Evolutionary conservation across 2,888 invertebrate species (phyloP).

Genomic region (Nephrocerus scutellatus): DNA sequence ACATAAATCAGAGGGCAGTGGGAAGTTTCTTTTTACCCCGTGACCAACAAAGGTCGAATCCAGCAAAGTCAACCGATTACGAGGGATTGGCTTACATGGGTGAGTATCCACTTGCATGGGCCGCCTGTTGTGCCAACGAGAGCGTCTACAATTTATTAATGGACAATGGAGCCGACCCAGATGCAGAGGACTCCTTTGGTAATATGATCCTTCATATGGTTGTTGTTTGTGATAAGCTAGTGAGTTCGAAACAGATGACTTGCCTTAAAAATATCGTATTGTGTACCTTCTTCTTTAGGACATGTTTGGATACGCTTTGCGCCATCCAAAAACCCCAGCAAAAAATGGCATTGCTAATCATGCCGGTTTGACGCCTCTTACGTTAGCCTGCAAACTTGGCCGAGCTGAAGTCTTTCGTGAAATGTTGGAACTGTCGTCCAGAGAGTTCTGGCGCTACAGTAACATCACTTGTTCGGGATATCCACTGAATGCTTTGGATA

Average conservation of each 20-base stretch:
- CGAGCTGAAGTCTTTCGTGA: constrained; percentile 94
- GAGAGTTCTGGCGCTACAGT: constrained; percentile 98
- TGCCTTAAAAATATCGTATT: background rate
- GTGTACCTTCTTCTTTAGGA: constrained; percentile 55
- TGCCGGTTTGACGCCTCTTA: constrained; percentile 88
- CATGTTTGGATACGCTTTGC: constrained; percentile 96
- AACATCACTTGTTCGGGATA: constrained; percentile 98
- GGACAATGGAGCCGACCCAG: constrained; percentile 89
- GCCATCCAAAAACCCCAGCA: constrained; percentile 89
- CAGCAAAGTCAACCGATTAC: constrained; percentile 80
- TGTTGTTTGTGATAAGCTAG: constrained; percentile 94
- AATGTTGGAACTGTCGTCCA: constrained; percentile 90
- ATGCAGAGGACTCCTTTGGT: constrained; percentile 92
- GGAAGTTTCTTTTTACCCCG: constrained; percentile 94
- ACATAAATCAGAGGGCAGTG: constrained; percentile 86
- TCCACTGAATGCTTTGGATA: constrained; percentile 92
- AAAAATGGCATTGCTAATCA: constrained; percentile 84
- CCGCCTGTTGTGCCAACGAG: constrained; percentile 94
- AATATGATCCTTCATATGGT: constrained; percentile 99
- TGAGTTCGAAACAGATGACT: constrained; percentile 44
- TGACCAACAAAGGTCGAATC: constrained; percentile 79
- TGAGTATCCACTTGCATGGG: constrained; percentile 95
- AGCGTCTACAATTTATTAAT: constrained; percentile 92
- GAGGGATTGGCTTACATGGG: constrained; percentile 96
- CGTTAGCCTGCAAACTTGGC: constrained; percentile 92